A percentile compares a stretch with the other conserved stretches of the same genome.
These are phyloP conservation scores for Maccullochella peelii DNA, from an alignment of 2,113 vertebrate species.

Conservation along the genomic window DNA sequence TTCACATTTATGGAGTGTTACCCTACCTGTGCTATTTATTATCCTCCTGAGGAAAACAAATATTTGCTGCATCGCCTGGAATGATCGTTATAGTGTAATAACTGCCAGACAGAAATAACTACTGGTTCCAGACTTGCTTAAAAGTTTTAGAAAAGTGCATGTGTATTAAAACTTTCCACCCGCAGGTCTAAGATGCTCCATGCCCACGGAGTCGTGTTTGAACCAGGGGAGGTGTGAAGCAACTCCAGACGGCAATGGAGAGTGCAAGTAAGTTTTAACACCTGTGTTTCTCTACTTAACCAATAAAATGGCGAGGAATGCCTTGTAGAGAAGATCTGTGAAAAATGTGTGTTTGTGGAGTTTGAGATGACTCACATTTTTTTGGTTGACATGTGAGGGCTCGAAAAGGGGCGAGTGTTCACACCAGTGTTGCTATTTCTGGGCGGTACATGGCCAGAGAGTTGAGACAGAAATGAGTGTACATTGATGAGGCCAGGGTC, in stretches of 20 bases:
- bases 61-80: neutral
- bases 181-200: slow-evolving; percentile 85
- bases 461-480: slow-evolving; percentile 61
- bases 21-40: slow-evolving; percentile 12
- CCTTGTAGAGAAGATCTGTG: neutral
- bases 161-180: slow-evolving; percentile 60
- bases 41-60: slow-evolving; percentile 14
- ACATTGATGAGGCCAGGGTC: slow-evolving; percentile 79
- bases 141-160: slow-evolving; percentile 18
- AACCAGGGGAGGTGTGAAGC: slow-evolving; percentile 91
- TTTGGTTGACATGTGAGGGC: slow-evolving; percentile 44
- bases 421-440: slow-evolving; percentile 75
- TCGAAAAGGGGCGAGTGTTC: slow-evolving; percentile 42
- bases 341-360: slow-evolving; percentile 19
- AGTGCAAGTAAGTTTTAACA: slow-evolving; percentile 91
- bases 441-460: slow-evolving; percentile 64
- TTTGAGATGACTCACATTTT: slow-evolving; percentile 40
- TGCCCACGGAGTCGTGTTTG: slow-evolving; percentile 87
- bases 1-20: slow-evolving; percentile 41
- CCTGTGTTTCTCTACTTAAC: neutral
- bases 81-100: neutral
- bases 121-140: neutral
- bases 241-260: slow-evolving; percentile 86
- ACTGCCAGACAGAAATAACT: neutral
- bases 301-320: neutral